phyloP scores from a whole-genome alignment of 2,797 vertebrate genomes.

The Intellagama lesueurii region DNA sequence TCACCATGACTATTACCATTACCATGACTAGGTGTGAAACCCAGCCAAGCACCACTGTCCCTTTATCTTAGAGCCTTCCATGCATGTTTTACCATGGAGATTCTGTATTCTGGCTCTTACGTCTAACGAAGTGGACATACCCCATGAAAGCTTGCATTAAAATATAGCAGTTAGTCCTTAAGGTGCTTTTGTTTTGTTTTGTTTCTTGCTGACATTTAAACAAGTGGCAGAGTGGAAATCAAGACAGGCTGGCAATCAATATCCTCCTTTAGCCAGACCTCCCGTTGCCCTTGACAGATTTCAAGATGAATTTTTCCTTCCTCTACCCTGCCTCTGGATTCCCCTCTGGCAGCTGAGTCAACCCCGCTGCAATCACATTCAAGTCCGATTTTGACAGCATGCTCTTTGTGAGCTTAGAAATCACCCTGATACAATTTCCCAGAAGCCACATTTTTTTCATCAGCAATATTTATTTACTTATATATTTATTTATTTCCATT shows the following conservation, averaged over 20 bases:
- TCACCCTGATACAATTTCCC: background rate
- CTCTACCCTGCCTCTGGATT: background rate
- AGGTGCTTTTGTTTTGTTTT: no score
- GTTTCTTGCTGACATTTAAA: no score
- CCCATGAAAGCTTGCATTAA: no score
- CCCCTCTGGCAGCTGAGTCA: conserved; percentile 26
- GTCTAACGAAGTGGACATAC: no score
- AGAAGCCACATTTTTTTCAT: background rate
- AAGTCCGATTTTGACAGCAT: conserved; percentile 16
- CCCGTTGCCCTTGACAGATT: conserved; percentile 54
- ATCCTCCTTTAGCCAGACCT: conserved; percentile 48
- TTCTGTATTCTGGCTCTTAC: no score
- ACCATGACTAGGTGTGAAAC: no score
- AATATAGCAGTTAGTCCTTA: no score
- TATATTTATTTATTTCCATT: no score
- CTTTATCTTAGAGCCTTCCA: no score
- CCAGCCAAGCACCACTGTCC: no score
- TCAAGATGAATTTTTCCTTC: conserved; percentile 53
- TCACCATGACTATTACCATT: no score
- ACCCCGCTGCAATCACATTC: conserved; percentile 31
- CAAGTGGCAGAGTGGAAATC: conserved; percentile 31
- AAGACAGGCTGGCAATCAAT: conserved; percentile 54
- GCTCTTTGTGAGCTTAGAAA: rapidly evolving
- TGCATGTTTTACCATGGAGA: no score
- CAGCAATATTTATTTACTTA: background rate